A percentile compares a stretch with the other conserved stretches of the same genome.
Evolutionary conservation across 2,888 invertebrate genomes (phyloP).

Genomic region (Eupeodes luniger): DNA sequence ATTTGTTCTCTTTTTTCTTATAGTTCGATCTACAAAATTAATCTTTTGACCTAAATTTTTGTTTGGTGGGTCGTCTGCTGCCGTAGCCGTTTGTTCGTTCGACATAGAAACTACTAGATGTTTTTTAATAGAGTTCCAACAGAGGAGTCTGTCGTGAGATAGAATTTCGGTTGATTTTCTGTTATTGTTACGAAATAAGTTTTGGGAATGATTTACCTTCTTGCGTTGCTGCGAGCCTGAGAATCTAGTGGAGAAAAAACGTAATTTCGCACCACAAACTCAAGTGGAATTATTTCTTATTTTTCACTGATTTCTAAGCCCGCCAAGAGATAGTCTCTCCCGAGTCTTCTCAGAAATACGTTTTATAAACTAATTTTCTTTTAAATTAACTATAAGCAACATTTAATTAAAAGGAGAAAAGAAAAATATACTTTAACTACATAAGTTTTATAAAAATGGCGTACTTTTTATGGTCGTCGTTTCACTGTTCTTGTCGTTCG

Average conservation of each 20-base stretch:
- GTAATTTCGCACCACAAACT: not conserved
- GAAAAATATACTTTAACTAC: conserved; percentile 31
- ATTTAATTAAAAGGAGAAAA: conserved; percentile 17
- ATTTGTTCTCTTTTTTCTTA: not conserved
- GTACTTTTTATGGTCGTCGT: conserved; percentile 48
- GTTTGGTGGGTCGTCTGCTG: not conserved
- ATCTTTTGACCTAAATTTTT: conserved; percentile 60
- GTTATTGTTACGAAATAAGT: not conserved
- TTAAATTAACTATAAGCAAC: not conserved
- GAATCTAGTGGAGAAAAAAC: not conserved
- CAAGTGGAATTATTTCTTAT: not conserved
- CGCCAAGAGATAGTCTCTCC: conserved; percentile 10
- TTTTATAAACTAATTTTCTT: not conserved
- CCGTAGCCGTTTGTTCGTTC: not conserved
- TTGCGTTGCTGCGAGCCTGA: not conserved
- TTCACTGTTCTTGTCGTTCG: conserved; percentile 29
- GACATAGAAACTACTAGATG: conserved; percentile 32
- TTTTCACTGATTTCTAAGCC: conserved; percentile 1
- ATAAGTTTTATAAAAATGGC: conserved; percentile 69
- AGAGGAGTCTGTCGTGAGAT: not conserved
- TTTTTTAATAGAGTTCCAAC: not conserved
- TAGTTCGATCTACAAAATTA: conserved; percentile 26
- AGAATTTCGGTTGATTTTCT: not conserved
- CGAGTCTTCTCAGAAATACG: not conserved
- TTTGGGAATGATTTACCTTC: conserved; percentile 15